Evolutionary conservation across 2,113 vertebrate genomes (phyloP).

Genomic region (Petromus typicus): DNA sequence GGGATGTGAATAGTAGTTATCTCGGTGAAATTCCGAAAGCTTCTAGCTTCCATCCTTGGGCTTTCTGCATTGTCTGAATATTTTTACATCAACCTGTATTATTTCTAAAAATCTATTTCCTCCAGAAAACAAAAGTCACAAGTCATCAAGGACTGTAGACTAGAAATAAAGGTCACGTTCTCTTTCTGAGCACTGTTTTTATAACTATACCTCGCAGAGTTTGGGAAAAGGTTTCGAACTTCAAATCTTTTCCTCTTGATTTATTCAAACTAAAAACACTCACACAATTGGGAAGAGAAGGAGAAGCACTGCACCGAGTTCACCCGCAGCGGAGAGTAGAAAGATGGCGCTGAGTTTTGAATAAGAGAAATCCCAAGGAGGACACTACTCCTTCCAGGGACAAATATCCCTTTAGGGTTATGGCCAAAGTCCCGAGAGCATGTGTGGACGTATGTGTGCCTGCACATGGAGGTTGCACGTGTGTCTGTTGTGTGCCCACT

Average conservation of each 20-base stretch:
- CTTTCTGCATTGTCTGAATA: conserved; percentile 6
- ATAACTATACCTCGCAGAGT: conserved; percentile 46
- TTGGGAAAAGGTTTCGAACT: conserved; percentile 43
- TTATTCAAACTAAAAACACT: conserved; percentile 69
- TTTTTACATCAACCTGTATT: conserved; percentile 43
- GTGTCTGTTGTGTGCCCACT: neutral
- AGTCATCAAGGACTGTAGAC: conserved; percentile 62
- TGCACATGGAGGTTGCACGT: too few relatives aligned
- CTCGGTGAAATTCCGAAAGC: conserved; percentile 16
- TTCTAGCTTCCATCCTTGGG: conserved; percentile 40
- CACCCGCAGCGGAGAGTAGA: neutral
- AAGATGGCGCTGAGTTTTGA: neutral
- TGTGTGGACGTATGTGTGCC: neutral
- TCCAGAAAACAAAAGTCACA: conserved; percentile 64
- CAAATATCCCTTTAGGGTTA: neutral
- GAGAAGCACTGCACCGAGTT: neutral
- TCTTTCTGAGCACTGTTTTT: conserved; percentile 62
- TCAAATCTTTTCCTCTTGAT: conserved; percentile 50
- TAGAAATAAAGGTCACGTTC: conserved; percentile 75
- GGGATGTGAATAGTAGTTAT: neutral
- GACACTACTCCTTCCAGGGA: neutral
- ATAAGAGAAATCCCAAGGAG: neutral
- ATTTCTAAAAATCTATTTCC: conserved; percentile 58
- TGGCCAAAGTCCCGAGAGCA: fast-evolving
- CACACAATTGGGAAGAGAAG: neutral